Evolutionary conservation across 2,113 vertebrate genomes (phyloP), one percentile per base, ranked within the genome.

Genomic region (Phylloscopus trochiloides): DNA sequence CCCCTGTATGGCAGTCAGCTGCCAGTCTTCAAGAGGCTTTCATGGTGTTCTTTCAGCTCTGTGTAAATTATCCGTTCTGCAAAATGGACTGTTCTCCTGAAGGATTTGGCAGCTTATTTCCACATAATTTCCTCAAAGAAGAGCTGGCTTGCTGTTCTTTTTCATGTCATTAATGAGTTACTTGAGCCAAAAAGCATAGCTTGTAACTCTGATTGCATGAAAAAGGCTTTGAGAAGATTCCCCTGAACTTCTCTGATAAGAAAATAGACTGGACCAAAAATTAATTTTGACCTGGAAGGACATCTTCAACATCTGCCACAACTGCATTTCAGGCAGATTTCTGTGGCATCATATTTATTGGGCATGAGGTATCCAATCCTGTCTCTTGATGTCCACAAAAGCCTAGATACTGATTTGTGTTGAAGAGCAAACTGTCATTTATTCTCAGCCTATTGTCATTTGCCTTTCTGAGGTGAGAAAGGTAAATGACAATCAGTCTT

Each of bases 161-260:
- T 97, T 97, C 92, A 94, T 48, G 75, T 63, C 71, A 76, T 86
- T 96, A 93, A 94, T 90, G 76, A 92, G 59, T 86, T 95, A 83
- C 59, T 94, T 87, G 71, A 79, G 92, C 90, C 87, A 96, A 90
- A 92, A 78, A 94, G 50, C 76, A 58, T 71, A 97, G 94, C 80
- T 88, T 86, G 77, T 76, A 90, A 86, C 42, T 59, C 62, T 55
- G 74, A 89, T 76, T 88, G 55, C 28, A 77, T 88, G 74, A 88
- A 91, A 94, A 82, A 65, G 3, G 6, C 58, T 88, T 88, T 72
- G 54, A 89, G 72, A 94, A 94, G 83, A 85, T 71, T 83, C 48
- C 58, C 61, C 52, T 92, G 42, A 92, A 70, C 25, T 70, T 61
- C 42, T 76, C 24, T 67, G 73, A 50, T 57, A 65, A 75, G 78